Conservation (phyloP, 1,140 invertebrate genomes). For the Anadara kagoshimensis region DNA sequence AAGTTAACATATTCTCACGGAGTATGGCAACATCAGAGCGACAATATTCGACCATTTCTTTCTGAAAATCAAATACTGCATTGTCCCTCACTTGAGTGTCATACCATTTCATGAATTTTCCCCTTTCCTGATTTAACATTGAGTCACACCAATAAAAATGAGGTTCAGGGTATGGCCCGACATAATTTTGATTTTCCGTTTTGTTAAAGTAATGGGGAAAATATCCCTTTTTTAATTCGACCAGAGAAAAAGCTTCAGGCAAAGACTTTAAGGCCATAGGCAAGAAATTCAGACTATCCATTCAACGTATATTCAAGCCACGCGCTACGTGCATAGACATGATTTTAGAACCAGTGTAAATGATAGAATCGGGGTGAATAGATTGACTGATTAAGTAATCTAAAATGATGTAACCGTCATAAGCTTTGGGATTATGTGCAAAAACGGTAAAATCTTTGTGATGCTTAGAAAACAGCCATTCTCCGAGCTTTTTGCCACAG, state of each 20-base stretch:
- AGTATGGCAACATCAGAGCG: constrained; percentile 6
- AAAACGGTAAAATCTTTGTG: constrained; percentile 3
- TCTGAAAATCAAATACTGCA: neutral
- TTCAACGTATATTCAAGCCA: neutral
- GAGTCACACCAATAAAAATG: constrained; percentile 21
- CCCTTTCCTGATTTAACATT: constrained; percentile 14
- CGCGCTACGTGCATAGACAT: constrained; percentile 25
- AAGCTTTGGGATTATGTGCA: constrained; percentile 19
- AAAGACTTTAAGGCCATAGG: constrained; percentile 9
- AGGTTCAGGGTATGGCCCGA: constrained; percentile 1
- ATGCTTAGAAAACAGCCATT: neutral
- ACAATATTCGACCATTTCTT: constrained; percentile 9
- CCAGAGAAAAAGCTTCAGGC: constrained; percentile 21
- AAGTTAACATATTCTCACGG: neutral
- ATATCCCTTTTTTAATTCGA: constrained; percentile 26
- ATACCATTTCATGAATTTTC: constrained; percentile 33
- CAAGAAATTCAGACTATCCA: constrained; percentile 25
- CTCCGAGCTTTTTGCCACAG: neutral
- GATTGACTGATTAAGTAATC: constrained; percentile 10
- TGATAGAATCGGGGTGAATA: constrained; percentile 10
- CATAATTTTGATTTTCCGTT: neutral
- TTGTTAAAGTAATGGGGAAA: constrained; percentile 26
- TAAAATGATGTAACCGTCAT: constrained; percentile 19
- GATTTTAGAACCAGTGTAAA: constrained; percentile 17
- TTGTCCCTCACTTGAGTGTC: neutral